These are phyloP conservation scores for Patella pellucida DNA, from an alignment of 2,888 invertebrate genomes.

Conservation along the genomic window DNA sequence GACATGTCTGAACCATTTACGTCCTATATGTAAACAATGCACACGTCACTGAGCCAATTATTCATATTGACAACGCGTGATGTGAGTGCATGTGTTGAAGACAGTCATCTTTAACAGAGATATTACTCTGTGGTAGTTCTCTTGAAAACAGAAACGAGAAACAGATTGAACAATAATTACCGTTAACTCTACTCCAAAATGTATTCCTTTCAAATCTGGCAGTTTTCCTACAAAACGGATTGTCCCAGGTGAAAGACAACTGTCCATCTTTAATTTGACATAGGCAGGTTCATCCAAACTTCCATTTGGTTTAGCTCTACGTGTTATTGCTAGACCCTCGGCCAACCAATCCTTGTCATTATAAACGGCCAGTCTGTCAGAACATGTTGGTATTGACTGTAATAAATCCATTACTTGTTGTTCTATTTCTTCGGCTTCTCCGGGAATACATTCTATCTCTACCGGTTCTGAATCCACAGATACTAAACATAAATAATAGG, in stretches of 20 bases:
- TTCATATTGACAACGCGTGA: too few species aligned
- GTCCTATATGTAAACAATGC: too few species aligned
- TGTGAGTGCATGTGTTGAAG: too few species aligned
- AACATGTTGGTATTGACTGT: slow-evolving; percentile 56
- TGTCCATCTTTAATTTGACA: slow-evolving; percentile 53
- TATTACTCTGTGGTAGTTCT: too few species aligned
- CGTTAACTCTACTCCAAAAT: slow-evolving; percentile 61
- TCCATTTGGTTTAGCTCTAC: too few species aligned
- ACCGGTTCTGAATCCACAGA: slow-evolving; percentile 28
- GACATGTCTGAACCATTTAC: too few species aligned
- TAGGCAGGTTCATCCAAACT: slow-evolving; percentile 48
- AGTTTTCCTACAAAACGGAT: slow-evolving; percentile 54
- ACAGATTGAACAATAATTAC: slow-evolving; percentile 49
- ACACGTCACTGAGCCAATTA: too few species aligned
- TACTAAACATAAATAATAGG: slow-evolving; percentile 20
- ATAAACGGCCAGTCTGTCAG: slow-evolving; percentile 53
- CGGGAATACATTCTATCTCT: slow-evolving; percentile 43
- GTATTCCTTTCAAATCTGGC: slow-evolving; percentile 51
- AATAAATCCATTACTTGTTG: slow-evolving; percentile 43
- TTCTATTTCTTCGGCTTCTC: slow-evolving; percentile 40
- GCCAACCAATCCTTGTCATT: slow-evolving; percentile 51
- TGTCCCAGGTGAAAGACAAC: slow-evolving; percentile 48
- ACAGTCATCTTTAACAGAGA: too few species aligned
- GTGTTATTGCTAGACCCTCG: slow-evolving; percentile 48
- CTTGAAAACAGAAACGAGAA: too few species aligned